A percentile compares a stretch with the other conserved stretches of the same genome.
These are phyloP conservation scores for Ctenochaetus hawaiiensis DNA, from an alignment of 2,797 vertebrate species.

Conservation along the genomic window DNA sequence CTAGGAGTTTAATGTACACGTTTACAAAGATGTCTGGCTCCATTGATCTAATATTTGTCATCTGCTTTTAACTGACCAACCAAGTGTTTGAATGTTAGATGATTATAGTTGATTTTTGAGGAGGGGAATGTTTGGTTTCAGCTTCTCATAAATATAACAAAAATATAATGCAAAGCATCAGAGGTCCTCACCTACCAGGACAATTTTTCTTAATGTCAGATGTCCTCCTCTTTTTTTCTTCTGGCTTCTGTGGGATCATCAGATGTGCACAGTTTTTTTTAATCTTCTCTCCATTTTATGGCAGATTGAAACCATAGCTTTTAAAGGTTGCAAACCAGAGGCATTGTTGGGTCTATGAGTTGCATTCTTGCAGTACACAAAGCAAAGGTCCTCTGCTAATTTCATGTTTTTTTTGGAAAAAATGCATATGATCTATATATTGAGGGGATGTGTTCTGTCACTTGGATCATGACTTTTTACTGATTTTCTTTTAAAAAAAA, in stretches of 20 bases:
- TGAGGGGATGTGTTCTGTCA: too few species aligned
- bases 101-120: too few species aligned
- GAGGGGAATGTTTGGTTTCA: too few species aligned
- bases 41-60: constrained; percentile 3
- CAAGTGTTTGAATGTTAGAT: too few species aligned
- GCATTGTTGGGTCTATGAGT: background rate
- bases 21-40: background rate
- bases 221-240: background rate
- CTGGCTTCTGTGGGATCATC: background rate
- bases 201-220: background rate
- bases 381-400: background rate
- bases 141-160: too few species aligned
- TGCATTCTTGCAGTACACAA: too few species aligned
- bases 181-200: too few species aligned
- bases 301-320: background rate
- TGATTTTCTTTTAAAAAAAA: too few species aligned
- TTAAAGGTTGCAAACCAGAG: background rate
- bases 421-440: too few species aligned
- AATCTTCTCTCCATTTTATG: background rate
- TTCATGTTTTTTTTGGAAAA: background rate
- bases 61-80: background rate
- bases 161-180: too few species aligned
- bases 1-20: background rate
- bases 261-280: background rate
- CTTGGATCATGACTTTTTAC: too few species aligned